Base-by-base conservation (phyloP, 2,888 invertebrate genomes). In the Alsophila aescularia region DNA sequence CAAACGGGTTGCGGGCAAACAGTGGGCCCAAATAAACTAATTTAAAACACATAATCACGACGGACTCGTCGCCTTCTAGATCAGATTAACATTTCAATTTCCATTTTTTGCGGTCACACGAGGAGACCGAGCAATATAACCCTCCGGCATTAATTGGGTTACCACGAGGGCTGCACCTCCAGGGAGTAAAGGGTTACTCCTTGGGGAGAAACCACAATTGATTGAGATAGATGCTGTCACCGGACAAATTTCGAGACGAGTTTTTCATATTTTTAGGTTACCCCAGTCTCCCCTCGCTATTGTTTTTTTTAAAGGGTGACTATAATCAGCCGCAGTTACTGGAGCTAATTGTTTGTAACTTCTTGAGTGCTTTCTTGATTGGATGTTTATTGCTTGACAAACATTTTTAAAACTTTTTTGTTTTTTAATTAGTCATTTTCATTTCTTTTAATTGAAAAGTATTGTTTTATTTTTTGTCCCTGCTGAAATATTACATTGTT, bases 181-280 rank as follows among this genome's bases (percentile, higher is more conserved):
- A 59, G 86, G 83, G 86, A 83, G 73, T 65, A 79, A 88, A 88
- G 90, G 90, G 90, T 88, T 89, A 76, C 72, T 82, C 89, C 86
- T 86, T 75, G 66, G 89, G 85, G 90, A 89, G 63, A 67, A 67
- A 68, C 70, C 68, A 66, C 79, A 79, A 90, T 90, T 90, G 90
- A 90, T 91, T 87, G 90, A 89, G 90, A 91, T 87, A 85, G 86
- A 90, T 90, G 81, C 85, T 86, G 88, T 90, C 90, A 85, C 73
- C 88, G 82, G 72, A 79, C 84, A 83, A 85, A 86, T 83, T 83
- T 73, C 72, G 73, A 74, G 81, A 79, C 73, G 79, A 78, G 80
- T 85, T 78, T 83, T 83, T 81, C 70, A 77, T 75, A 75, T 78
- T 77, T 77, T 79, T 43, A 49, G 27, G 18, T 73, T 70, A 67